Base-by-base conservation (phyloP, 2,888 invertebrate species). In the Aproaerema taeniolella region DNA sequence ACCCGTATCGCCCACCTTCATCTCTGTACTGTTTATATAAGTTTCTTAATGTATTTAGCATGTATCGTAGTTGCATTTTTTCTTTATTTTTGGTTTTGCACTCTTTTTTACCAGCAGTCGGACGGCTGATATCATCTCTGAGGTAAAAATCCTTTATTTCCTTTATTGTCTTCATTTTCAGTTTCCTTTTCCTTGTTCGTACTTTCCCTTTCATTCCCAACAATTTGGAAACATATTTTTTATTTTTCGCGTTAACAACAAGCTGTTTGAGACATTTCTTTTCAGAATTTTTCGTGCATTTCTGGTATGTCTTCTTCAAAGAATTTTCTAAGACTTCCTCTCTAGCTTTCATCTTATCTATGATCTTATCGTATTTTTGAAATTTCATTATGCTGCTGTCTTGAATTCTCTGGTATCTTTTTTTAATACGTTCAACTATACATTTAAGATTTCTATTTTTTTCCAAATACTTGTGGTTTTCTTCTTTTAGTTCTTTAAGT, bases 41-140 rank as follows among this genome's bases (percentile, higher is more conserved):
- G 25, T 41, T 42, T 13, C 11, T 13, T 17, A 36, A 15, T 13
- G 36, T 41, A 26, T 41, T 37, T 6, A 33, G 15, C 9, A 38
- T 29, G 25, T 42, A 42, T 30, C 41, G 38, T 32, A 42, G 38
- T 38, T 42, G 41, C 33, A 32, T 33, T 30, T 38, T 42, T 6
- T 38, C 8, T 11, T 42, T 42, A 24, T 31, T 34, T 38, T 38
- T 33, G n/a, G 32, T 32, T 29, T 30, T 31, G 20, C 32, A 32
- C 29, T 42, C 41, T 14, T 30, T 38, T 25, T 38, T 38, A n/a
- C 38, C 42, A 2, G 42, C 38, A 10, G 41, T 42, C 11, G 8
- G 13, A 33, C 33, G 25, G 31, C 41, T 42, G 9, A 42, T 15
- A 33, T 42, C 33, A 13, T 42, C 41, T 38, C 38, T 38, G 2